Conservation (phyloP, 37 sponge, comb jelly and placozoan genomes). For the Ianthella basta region DNA sequence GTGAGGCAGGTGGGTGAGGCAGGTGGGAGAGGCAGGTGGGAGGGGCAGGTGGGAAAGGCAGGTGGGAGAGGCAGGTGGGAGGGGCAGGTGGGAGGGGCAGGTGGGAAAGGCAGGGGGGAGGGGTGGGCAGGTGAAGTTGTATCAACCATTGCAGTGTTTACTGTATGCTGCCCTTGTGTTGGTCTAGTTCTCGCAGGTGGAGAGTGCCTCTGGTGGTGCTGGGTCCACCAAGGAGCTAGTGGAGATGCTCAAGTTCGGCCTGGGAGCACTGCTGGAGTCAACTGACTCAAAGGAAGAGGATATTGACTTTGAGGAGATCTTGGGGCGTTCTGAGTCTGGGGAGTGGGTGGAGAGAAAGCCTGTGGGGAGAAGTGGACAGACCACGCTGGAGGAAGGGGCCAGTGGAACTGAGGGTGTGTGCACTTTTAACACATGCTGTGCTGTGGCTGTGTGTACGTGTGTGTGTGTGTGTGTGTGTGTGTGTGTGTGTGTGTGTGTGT, state of each 20-base stretch:
- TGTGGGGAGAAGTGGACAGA: neutral
- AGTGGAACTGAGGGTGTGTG: neutral
- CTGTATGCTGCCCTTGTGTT: neutral
- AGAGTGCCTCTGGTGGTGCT: neutral
- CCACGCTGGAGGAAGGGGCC: neutral
- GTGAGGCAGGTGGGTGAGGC: too few species aligned
- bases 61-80: too few species aligned
- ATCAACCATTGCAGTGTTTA: neutral
- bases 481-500: neutral
- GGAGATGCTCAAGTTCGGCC: conserved; percentile 83
- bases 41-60: too few species aligned
- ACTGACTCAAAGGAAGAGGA: conserved; percentile 10
- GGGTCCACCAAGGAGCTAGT: conserved; percentile 22
- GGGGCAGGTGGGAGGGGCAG: too few species aligned
- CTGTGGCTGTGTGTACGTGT: neutral
- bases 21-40: too few species aligned
- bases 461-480: neutral
- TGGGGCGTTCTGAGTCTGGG: conserved; percentile 62
- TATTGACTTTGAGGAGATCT: conserved; percentile 34
- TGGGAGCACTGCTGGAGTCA: conserved; percentile 62
- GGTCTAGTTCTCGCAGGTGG: neutral
- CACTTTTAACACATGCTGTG: too few species aligned
- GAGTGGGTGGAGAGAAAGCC: conserved; percentile 42
- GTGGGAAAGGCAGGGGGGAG: neutral
- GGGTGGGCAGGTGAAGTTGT: neutral